These are phyloP conservation scores for Nerophis ophidion DNA, from an alignment of 2,113 vertebrate species.

Conservation along the genomic window DNA sequence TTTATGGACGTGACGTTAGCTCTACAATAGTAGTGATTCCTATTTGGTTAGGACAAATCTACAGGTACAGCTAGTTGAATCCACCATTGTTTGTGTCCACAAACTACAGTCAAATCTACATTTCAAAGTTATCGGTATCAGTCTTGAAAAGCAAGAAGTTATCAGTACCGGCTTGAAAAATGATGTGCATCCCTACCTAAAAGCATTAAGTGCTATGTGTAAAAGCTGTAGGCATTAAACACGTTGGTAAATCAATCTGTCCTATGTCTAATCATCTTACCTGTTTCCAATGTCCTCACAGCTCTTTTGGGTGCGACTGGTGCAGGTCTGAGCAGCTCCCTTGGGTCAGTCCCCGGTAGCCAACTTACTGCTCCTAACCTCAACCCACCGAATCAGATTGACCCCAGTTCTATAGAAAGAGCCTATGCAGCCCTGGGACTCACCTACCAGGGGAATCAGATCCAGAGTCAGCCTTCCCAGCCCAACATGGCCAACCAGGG, in stretches of 20 bases:
- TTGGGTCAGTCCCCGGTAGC: slow-evolving; percentile 80
- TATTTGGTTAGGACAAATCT: no score
- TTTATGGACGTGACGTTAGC: no score
- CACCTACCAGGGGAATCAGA: slow-evolving; percentile 94
- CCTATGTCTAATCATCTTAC: slow-evolving; percentile 13
- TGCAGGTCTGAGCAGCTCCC: slow-evolving; percentile 79
- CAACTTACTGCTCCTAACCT: slow-evolving; percentile 82
- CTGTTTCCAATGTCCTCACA: slow-evolving; percentile 46
- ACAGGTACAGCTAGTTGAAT: no score
- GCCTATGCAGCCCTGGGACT: slow-evolving; percentile 95
- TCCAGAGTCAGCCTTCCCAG: slow-evolving; percentile 78
- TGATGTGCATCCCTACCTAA: no score
- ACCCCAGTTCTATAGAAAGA: slow-evolving; percentile 96
- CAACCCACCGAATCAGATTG: slow-evolving; percentile 90
- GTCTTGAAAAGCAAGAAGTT: no score
- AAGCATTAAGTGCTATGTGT: no score
- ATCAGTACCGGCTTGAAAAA: no score
- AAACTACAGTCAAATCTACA: no score
- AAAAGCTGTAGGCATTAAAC: background rate
- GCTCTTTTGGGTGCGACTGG: slow-evolving; percentile 81
- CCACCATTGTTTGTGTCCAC: no score
- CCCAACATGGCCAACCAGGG: slow-evolving; percentile 72
- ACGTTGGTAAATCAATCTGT: background rate
- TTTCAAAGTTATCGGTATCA: no score
- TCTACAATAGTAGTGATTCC: no score